These are phyloP conservation scores for Musca domestica DNA, from an alignment of 1,140 invertebrate genomes.

Conservation along the genomic window DNA sequence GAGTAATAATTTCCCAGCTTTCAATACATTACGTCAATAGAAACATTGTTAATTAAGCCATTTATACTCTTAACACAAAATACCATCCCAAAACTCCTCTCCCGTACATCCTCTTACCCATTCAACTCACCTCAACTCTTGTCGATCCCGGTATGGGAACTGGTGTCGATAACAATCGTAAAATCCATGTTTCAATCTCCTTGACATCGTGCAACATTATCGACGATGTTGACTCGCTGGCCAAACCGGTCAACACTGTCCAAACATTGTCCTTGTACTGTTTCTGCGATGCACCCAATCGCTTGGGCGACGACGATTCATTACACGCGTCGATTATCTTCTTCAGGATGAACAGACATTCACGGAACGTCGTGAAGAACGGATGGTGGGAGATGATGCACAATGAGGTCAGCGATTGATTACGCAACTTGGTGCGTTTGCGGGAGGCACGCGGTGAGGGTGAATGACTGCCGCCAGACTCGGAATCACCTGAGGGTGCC, in stretches of 20 bases:
- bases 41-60: too few species aligned
- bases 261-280: conserved; percentile 83
- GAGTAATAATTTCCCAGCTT: too few species aligned
- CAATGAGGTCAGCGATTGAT: conserved; percentile 92
- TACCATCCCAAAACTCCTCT: too few species aligned
- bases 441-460: conserved; percentile 80
- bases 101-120: background rate
- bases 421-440: conserved; percentile 74
- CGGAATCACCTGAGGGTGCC: conserved; percentile 73
- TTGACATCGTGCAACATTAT: conserved; percentile 92
- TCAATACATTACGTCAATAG: too few species aligned
- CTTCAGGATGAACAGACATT: conserved; percentile 93
- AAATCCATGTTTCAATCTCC: conserved; percentile 98
- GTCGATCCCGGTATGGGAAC: conserved; percentile 97
- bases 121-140: conserved; percentile 73
- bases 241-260: conserved; percentile 74
- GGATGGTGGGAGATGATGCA: conserved; percentile 99
- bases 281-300: conserved; percentile 85
- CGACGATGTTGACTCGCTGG: conserved; percentile 75
- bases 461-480: conserved; percentile 82
- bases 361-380: conserved; percentile 96
- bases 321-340: conserved; percentile 96
- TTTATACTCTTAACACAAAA: too few species aligned
- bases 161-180: conserved; percentile 90
- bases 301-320: conserved; percentile 82